Base-by-base conservation (phyloP, 2,888 invertebrate genomes). In the Epiperipatus broadwayi region DNA sequence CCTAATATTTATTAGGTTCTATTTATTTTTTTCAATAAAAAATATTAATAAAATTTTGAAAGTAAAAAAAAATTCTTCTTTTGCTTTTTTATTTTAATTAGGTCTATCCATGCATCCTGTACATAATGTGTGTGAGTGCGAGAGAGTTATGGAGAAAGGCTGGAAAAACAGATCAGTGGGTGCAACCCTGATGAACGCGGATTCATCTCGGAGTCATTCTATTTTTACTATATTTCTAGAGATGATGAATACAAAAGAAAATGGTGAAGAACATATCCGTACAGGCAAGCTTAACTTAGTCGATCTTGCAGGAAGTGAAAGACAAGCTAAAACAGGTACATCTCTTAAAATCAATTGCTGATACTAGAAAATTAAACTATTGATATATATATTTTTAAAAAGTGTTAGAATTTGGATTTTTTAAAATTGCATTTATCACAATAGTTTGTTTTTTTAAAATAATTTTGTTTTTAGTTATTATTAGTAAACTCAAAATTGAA, bases 131-230 rank as follows among this genome's bases (percentile, higher is more conserved):
- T 52, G 60, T 0, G 79, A 84, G 50, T 84, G 84, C 53, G 73
- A 78, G 46, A 61, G 67, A 16, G 65, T 81, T 38, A 70, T 85
- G 60, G 70, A 70, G 30, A 59, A 69, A 37, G 85, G 85, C 0
- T 77, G 80, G 59, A 72, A 71, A 48, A 78, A 80, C 56, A 65
- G 85, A 21, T 72, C 78, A 12, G 75, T 76, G 1, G 85, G 81
- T 0, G 73, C 81, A 1, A 87, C 85, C 0, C 65, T 80, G 35
- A 85, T 85, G 85, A 85, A 85, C 55, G 75, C 78, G 2, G 78
- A 75, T 42, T 76, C 75, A 39, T 84, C 83, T 0, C 64, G 85
- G 39, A 80, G 79, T 37, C 85, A 85, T 57, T 79, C 81, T 12
- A 84, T 85, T 44, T 79, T 87, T 55, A 79, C 78, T 2, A 72